A percentile compares a stretch with the other conserved stretches of the same genome.
Evolutionary conservation across 2,113 vertebrate genomes (phyloP).

Genomic region (Daphoenositta chrysoptera): DNA sequence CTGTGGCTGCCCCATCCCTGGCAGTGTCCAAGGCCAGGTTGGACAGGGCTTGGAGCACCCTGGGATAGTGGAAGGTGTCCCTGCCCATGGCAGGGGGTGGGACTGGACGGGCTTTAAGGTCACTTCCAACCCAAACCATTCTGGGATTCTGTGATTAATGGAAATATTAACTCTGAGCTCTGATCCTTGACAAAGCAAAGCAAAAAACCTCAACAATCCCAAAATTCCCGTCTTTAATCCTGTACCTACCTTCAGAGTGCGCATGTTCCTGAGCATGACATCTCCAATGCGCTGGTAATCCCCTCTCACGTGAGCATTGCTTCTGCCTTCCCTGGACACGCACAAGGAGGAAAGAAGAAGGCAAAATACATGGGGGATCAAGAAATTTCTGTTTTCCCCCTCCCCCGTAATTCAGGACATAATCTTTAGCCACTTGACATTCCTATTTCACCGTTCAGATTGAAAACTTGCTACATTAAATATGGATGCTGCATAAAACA

Average conservation of each 20-base stretch:
- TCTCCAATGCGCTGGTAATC: conserved; percentile 89
- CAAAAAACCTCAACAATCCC: neutral
- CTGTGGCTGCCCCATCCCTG: neutral
- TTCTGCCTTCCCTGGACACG: conserved; percentile 84
- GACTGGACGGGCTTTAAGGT: rapidly evolving
- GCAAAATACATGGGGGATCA: rapidly evolving
- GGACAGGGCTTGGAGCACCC: rapidly evolving
- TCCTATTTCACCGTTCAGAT: neutral
- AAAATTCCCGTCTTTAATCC: rapidly evolving
- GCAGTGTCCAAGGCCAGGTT: neutral
- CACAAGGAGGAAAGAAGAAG: neutral
- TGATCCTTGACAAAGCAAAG: neutral
- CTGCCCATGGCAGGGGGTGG: neutral
- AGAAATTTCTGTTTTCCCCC: neutral
- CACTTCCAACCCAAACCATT: neutral
- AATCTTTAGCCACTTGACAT: neutral
- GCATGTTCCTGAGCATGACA: conserved; percentile 90
- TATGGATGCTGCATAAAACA: neutral
- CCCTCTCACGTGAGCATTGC: conserved; percentile 75
- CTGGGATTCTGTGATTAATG: neutral
- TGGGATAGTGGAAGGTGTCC: rapidly evolving
- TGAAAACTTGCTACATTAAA: neutral
- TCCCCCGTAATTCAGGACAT: neutral
- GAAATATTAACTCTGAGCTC: neutral
- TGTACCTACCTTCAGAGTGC: conserved; percentile 81